Evolutionary conservation across 2,113 vertebrate species (phyloP).

Genomic region (Cebidichthys violaceus): DNA sequence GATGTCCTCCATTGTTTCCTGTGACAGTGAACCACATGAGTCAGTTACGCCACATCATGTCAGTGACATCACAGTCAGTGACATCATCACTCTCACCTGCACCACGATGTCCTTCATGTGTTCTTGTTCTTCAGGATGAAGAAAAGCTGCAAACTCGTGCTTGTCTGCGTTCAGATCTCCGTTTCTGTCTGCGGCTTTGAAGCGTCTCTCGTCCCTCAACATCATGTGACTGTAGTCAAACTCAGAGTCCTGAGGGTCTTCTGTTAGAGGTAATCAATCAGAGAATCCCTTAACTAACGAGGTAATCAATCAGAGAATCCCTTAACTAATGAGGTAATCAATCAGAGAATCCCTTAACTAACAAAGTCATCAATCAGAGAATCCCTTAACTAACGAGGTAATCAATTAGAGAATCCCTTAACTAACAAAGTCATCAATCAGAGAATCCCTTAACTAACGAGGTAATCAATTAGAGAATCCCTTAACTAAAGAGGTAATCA

Average conservation of each 20-base stretch:
- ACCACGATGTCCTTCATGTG: slow-evolving; percentile 95
- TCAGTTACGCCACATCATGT: neutral
- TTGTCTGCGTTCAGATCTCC: slow-evolving; percentile 88
- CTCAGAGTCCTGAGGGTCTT: slow-evolving; percentile 86
- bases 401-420: too few relatives aligned
- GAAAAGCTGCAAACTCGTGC: slow-evolving; percentile 92
- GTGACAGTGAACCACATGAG: neutral
- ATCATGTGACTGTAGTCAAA: slow-evolving; percentile 94
- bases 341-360: too few relatives aligned
- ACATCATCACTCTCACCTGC: slow-evolving; percentile 80
- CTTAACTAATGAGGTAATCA: too few relatives aligned
- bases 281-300: neutral
- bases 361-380: too few relatives aligned
- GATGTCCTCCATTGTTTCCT: slow-evolving; percentile 97
- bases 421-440: too few relatives aligned
- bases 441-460: too few relatives aligned
- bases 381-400: too few relatives aligned
- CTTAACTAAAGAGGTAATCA: too few relatives aligned
- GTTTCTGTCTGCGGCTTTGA: slow-evolving; percentile 89
- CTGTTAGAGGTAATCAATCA: slow-evolving; percentile 27
- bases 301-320: neutral
- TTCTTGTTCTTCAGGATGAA: slow-evolving; percentile 93
- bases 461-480: too few relatives aligned
- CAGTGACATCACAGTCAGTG: neutral
- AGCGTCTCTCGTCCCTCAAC: slow-evolving; percentile 90